Evolutionary conservation across 2,888 invertebrate genomes (phyloP).

Genomic region (Thysanoteuthis rhombus): DNA sequence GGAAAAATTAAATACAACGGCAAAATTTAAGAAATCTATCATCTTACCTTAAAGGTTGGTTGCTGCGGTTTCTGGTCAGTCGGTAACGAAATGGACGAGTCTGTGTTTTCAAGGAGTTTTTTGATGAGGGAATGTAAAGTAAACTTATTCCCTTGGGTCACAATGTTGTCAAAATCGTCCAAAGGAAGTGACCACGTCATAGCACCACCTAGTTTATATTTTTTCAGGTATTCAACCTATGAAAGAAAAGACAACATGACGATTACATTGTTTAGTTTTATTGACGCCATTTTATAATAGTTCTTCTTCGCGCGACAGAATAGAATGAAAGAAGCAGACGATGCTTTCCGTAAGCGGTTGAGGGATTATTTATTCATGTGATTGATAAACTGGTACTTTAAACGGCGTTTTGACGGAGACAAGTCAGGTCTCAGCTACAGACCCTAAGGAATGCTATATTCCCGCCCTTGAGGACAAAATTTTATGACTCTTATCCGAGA

Average conservation of each 20-base stretch:
- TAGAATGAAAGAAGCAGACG: no score
- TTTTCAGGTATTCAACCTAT: constrained; percentile 43
- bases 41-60: not conserved
- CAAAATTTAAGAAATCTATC: not conserved
- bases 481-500: no score
- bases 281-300: no score
- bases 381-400: no score
- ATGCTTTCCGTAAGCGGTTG: no score
- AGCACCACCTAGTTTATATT: constrained; percentile 41
- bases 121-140: constrained; percentile 38
- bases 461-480: no score
- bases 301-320: no score
- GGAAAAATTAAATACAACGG: not conserved
- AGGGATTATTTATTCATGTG: no score
- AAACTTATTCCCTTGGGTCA: constrained; percentile 35
- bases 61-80: not conserved
- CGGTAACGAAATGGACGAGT: not conserved
- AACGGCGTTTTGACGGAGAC: no score
- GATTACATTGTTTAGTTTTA: no score
- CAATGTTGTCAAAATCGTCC: constrained; percentile 42
- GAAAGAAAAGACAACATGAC: not conserved
- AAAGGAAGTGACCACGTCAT: constrained; percentile 46
- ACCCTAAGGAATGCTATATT: no score
- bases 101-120: constrained; percentile 37
- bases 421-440: no score